Conservation (phyloP, 1,140 invertebrate genomes). For the Lineus longissimus region DNA sequence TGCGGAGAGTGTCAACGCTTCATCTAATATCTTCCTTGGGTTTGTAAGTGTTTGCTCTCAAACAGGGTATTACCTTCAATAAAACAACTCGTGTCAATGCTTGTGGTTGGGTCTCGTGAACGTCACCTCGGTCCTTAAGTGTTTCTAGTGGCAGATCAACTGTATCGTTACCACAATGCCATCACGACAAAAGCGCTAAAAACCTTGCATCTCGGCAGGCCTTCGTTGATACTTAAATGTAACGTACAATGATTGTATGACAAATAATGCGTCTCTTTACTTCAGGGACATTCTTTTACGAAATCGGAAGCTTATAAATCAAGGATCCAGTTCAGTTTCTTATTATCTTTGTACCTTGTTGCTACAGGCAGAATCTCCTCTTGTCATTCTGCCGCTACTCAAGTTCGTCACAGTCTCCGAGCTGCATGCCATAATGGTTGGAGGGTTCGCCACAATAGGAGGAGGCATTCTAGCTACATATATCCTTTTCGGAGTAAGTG, state of each 20-base stretch:
- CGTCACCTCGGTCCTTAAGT: too few relatives aligned
- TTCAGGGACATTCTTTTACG: too few relatives aligned
- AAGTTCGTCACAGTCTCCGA: conserved; percentile 78
- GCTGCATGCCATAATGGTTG: conserved; percentile 87
- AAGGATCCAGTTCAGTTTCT: conserved; percentile 1
- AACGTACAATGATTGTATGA: too few relatives aligned
- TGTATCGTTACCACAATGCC: too few relatives aligned
- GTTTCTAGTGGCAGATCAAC: too few relatives aligned
- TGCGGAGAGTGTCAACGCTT: conserved; percentile 17
- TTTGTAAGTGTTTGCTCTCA: conserved; percentile 8
- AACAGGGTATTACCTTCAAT: too few relatives aligned
- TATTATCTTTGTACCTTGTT: conserved; percentile 14
- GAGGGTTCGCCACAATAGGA: conserved; percentile 90
- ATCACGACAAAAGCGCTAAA: too few relatives aligned
- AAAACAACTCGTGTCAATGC: too few relatives aligned
- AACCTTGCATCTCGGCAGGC: too few relatives aligned
- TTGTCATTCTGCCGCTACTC: conserved; percentile 66
- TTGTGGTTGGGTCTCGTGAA: too few relatives aligned
- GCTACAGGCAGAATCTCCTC: conserved; percentile 75
- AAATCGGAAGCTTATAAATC: background rate
- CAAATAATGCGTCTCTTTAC: too few relatives aligned
- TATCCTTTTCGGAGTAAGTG: conserved; percentile 80
- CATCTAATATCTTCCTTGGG: conserved; percentile 20
- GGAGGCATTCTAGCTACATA: conserved; percentile 89
- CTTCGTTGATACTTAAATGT: too few relatives aligned